Conservation (phyloP, 1,140 invertebrate genomes). For the Rhagoletis pomonella region DNA sequence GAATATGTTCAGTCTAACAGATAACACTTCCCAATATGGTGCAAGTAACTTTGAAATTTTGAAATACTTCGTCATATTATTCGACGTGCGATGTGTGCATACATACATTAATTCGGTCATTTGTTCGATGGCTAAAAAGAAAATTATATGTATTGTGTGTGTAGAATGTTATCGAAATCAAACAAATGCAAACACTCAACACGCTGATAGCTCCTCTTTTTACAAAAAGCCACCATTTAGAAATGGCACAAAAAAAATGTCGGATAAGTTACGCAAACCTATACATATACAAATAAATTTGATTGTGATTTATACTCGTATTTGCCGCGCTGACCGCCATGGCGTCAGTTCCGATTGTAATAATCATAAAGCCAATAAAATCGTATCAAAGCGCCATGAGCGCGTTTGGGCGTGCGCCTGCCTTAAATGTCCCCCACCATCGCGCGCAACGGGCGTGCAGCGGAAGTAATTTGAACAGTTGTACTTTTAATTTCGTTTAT, state of each 20-base stretch:
- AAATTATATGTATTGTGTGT: constrained; percentile 17
- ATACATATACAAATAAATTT: constrained; percentile 31
- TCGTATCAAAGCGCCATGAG: background rate
- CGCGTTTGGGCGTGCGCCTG: constrained; percentile 46
- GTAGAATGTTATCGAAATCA: constrained; percentile 1
- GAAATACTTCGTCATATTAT: too few species aligned
- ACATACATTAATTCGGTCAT: background rate
- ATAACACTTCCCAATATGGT: too few species aligned
- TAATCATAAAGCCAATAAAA: background rate
- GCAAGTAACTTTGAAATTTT: too few species aligned
- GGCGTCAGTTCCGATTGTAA: background rate
- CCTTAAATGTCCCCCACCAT: constrained; percentile 48
- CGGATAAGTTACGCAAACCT: background rate
- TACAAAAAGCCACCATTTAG: background rate
- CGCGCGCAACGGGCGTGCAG: constrained; percentile 18
- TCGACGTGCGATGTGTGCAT: too few species aligned
- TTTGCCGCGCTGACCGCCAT: constrained; percentile 8
- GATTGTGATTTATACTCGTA: constrained; percentile 44
- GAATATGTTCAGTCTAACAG: too few species aligned
- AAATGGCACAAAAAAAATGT: constrained; percentile 26
- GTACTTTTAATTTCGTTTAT: constrained; percentile 20
- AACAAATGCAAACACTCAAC: background rate
- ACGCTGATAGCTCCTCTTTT: background rate
- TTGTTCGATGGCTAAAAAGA: background rate
- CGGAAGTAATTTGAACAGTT: background rate